Evolutionary conservation across 2,797 vertebrate species (phyloP).

Genomic region (Etheostoma nigrum): DNA sequence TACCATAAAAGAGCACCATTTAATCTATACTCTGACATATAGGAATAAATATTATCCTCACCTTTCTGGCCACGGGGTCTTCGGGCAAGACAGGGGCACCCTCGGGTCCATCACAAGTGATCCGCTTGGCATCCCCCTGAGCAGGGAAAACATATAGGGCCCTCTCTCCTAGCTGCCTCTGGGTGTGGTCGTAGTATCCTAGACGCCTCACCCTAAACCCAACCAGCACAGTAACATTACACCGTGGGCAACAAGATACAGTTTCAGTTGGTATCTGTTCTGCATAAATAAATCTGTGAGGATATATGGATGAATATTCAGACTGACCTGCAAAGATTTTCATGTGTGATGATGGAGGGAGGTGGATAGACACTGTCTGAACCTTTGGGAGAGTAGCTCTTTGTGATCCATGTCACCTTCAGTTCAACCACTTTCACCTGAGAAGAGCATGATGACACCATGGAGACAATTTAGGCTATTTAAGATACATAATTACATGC

Average conservation of each 20-base stretch:
- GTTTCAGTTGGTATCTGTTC: background rate
- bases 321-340: conserved; percentile 92
- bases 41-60: conserved; percentile 55
- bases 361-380: conserved; percentile 96
- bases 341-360: conserved; percentile 92
- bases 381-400: conserved; percentile 96
- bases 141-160: conserved; percentile 95
- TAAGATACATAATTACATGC: background rate
- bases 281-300: background rate
- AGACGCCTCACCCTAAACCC: conserved; percentile 91
- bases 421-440: conserved; percentile 97
- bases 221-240: background rate
- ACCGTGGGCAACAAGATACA: background rate
- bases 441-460: conserved; percentile 12
- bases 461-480: background rate
- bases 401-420: conserved; percentile 98
- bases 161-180: conserved; percentile 95
- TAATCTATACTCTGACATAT: background rate
- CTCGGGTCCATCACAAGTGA: conserved; percentile 95
- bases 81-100: conserved; percentile 91
- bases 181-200: conserved; percentile 97
- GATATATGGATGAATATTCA: accelerated
- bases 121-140: conserved; percentile 93
- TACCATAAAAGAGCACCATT: background rate
- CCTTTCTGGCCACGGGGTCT: conserved; percentile 93